A percentile compares a stretch with the other conserved stretches of the same genome.
phyloP scores from a whole-genome alignment of 2,888 invertebrate genomes.

The Cryptocephalus moraei region DNA sequence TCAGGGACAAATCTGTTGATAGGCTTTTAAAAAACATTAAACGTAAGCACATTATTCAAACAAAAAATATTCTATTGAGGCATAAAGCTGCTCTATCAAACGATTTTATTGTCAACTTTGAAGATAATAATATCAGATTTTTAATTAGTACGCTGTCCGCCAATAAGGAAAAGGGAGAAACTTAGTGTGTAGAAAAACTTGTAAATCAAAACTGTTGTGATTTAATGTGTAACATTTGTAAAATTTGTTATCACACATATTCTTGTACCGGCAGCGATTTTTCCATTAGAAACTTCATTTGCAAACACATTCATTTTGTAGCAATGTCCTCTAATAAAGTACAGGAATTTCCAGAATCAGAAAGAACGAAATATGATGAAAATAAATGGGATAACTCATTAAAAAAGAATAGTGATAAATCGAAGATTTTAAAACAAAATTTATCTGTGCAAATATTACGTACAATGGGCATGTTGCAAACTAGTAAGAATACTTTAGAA shows the following conservation, averaged over 20 bases:
- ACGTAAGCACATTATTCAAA: conserved; percentile 16
- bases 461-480: background rate
- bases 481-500: background rate
- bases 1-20: conserved; percentile 18
- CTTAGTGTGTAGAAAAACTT: conserved; percentile 2
- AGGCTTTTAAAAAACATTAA: conserved; percentile 13
- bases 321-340: background rate
- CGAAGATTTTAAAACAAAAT: background rate
- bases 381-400: too few species aligned
- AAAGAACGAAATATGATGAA: too few species aligned
- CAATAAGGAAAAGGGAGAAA: background rate
- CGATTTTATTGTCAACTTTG: background rate
- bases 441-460: background rate
- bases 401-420: too few species aligned
- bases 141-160: background rate
- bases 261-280: conserved; percentile 10
- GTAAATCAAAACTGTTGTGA: conserved; percentile 3
- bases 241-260: conserved; percentile 10
- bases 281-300: background rate
- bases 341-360: background rate
- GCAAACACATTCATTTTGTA: background rate
- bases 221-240: conserved; percentile 7
- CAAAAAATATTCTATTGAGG: conserved; percentile 4
- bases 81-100: background rate
- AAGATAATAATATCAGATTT: background rate